phyloP scores from a whole-genome alignment of 2,797 vertebrate species.

The Siniperca scherzeri region DNA sequence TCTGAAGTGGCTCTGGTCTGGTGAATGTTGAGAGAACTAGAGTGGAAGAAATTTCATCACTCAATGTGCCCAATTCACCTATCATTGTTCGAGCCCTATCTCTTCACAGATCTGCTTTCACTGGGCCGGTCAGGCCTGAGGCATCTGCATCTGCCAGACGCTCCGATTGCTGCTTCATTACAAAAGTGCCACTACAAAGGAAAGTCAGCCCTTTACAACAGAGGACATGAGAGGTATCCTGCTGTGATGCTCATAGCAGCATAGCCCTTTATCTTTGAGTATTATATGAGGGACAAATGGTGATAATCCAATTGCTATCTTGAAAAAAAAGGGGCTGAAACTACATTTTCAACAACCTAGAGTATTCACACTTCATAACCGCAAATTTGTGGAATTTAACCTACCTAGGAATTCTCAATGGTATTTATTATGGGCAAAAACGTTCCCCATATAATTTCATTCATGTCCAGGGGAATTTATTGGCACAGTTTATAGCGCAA shows the following conservation, averaged over 20 bases:
- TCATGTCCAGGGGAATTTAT: constrained; percentile 39
- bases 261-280: constrained; percentile 54
- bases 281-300: constrained; percentile 49
- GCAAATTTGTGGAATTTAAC: constrained; percentile 30
- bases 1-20: constrained; percentile 18
- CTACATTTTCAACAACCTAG: not conserved
- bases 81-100: constrained; percentile 53
- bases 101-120: constrained; percentile 77
- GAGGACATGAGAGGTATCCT: constrained; percentile 59
- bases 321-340: not conserved
- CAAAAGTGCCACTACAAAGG: constrained; percentile 69
- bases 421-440: constrained; percentile 45
- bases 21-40: constrained; percentile 61
- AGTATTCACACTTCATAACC: constrained; percentile 10
- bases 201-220: constrained; percentile 47
- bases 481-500: constrained; percentile 19
- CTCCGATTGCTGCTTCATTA: constrained; percentile 57
- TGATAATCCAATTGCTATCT: constrained; percentile 28
- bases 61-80: constrained; percentile 67
- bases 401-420: constrained; percentile 37
- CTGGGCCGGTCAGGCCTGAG: constrained; percentile 58
- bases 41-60: constrained; percentile 70
- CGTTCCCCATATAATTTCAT: constrained; percentile 29
- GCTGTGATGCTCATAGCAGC: constrained; percentile 57
- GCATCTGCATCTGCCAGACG: constrained; percentile 70